Evolutionary conservation across 2,113 vertebrate genomes (phyloP).

Genomic region (Ictidomys tridecemlineatus): DNA sequence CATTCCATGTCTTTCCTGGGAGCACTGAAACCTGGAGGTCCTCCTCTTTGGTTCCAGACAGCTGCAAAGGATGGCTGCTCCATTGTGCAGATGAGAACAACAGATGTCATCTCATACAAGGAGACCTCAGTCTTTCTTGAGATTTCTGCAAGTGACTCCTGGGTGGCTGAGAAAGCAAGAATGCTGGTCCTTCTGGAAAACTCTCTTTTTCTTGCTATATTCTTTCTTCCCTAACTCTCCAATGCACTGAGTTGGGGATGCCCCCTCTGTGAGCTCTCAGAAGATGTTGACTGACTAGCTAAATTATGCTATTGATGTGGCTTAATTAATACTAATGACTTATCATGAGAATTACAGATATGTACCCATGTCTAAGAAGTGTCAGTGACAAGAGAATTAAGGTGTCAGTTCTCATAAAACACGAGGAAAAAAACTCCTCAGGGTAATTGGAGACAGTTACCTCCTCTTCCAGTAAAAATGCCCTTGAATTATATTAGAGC

Average conservation of each 20-base stretch:
- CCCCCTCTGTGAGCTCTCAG: conserved; percentile 59
- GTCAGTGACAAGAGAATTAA: conserved; percentile 80
- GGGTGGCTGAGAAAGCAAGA: background rate
- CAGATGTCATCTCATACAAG: background rate
- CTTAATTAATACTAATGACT: conserved; percentile 83
- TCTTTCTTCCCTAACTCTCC: conserved; percentile 48
- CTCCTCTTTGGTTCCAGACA: background rate
- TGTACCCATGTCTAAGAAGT: conserved; percentile 73
- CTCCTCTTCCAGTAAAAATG: conserved; percentile 63
- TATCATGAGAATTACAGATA: conserved; percentile 82
- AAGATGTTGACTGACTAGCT: conserved; percentile 80
- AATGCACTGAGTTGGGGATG: conserved; percentile 35
- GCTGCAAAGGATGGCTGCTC: background rate
- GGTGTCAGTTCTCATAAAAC: conserved; percentile 78
- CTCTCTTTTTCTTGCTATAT: background rate
- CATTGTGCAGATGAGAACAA: conserved; percentile 57
- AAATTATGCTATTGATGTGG: conserved; percentile 80
- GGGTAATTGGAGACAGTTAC: conserved; percentile 72
- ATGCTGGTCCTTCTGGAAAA: conserved; percentile 30
- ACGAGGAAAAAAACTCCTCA: conserved; percentile 69
- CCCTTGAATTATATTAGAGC: conserved; percentile 56
- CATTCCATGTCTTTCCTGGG: background rate
- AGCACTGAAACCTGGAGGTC: background rate
- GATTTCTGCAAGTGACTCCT: background rate
- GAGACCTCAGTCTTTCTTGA: background rate